A percentile compares a stretch with the other conserved stretches of the same genome.
Conservation (phyloP, 2,113 vertebrate species). For the Mus pahari region DNA sequence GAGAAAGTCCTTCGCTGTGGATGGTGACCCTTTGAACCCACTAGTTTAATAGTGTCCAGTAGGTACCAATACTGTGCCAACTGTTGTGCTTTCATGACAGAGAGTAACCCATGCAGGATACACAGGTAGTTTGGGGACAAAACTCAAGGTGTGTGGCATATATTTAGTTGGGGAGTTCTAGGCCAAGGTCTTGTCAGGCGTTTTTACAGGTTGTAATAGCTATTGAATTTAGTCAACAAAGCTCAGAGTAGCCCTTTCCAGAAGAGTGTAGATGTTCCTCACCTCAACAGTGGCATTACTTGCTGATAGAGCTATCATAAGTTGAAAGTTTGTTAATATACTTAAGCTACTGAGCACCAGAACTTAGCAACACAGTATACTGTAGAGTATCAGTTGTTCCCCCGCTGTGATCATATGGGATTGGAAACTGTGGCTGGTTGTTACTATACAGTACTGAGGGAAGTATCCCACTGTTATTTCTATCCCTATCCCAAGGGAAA, state of each 20-base stretch:
- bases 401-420: not conserved
- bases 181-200: not conserved
- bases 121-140: not conserved
- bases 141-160: not conserved
- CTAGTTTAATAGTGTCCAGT: not conserved
- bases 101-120: not conserved
- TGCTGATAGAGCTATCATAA: not conserved
- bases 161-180: not conserved
- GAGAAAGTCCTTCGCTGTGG: not conserved
- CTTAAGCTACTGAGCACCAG: not conserved
- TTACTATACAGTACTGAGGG: not conserved
- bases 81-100: not conserved
- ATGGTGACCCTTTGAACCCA: not conserved
- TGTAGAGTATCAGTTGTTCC: not conserved
- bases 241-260: constrained; percentile 2
- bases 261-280: not conserved
- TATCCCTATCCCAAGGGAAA: not conserved
- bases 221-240: not conserved
- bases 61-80: not conserved
- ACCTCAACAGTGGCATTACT: not conserved
- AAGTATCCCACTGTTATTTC: too few relatives aligned
- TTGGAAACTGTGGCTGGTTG: not conserved
- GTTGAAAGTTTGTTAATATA: not conserved
- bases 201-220: constrained; percentile 3
- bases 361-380: not conserved